Conservation (phyloP, 53 echinoderm and acorn worm genomes). For the Antedon mediterranea region DNA sequence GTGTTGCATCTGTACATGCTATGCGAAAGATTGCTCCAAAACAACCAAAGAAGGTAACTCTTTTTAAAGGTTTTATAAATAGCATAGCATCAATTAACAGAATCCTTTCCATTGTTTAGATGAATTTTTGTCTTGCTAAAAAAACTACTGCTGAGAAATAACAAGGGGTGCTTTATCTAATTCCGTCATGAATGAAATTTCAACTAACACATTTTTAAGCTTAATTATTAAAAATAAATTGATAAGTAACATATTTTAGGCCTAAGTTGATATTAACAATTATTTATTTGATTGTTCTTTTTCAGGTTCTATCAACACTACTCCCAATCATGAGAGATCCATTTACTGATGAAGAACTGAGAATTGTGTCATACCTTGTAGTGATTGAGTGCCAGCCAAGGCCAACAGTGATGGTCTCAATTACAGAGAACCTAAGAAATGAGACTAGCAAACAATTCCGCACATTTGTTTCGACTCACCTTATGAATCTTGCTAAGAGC, state of each 20-base stretch:
- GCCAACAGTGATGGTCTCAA: constrained; percentile 21
- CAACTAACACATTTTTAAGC: too few species aligned
- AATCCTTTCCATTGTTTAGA: too few species aligned
- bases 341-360: constrained; percentile 24
- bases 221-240: too few species aligned
- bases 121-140: too few species aligned
- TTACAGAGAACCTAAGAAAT: constrained; percentile 30
- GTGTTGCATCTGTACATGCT: constrained; percentile 6
- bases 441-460: constrained; percentile 34
- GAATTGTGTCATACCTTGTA: constrained; percentile 18
- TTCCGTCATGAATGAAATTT: too few species aligned
- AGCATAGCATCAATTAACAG: too few species aligned
- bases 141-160: too few species aligned
- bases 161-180: too few species aligned
- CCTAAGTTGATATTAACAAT: too few species aligned
- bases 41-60: constrained; percentile 11
- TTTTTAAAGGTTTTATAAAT: too few species aligned
- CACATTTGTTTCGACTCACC: constrained; percentile 28
- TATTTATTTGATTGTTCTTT: background rate
- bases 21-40: background rate
- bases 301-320: constrained; percentile 25
- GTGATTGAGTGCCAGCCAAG: constrained; percentile 16
- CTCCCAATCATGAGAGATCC: constrained; percentile 38
- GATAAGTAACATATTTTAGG: too few species aligned
- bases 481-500: constrained; percentile 17